Percentiles rank a stretch among this genome's conserved stretches.
Evolutionary conservation across 1,140 invertebrate species (phyloP).

Genomic region (Temnothorax longispinosus): DNA sequence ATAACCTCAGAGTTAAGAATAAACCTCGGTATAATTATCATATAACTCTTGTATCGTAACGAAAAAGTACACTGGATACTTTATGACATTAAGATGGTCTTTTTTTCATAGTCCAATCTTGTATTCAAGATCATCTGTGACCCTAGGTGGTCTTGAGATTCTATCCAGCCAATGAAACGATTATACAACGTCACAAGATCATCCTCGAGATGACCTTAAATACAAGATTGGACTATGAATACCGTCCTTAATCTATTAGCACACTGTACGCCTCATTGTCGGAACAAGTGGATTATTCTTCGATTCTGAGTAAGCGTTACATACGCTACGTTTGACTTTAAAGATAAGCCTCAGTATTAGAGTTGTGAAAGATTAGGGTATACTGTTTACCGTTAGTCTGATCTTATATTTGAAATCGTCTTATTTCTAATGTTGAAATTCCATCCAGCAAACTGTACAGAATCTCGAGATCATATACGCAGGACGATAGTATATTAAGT

Average conservation of each 20-base stretch:
- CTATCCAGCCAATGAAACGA: background rate
- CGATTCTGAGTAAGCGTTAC: slow-evolving; percentile 94
- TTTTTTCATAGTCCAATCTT: background rate
- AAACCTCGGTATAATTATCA: background rate
- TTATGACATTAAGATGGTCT: background rate
- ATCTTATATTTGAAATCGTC: background rate
- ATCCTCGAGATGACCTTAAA: background rate
- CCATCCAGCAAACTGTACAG: no score
- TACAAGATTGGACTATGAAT: background rate
- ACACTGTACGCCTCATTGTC: slow-evolving; percentile 95
- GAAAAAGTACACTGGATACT: background rate
- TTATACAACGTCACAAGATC: background rate
- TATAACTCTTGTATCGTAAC: background rate
- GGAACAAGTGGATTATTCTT: slow-evolving; percentile 97
- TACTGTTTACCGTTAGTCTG: background rate
- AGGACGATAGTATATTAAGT: background rate
- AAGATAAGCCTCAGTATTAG: background rate
- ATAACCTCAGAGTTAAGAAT: background rate
- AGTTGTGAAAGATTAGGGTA: background rate
- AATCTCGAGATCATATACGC: background rate
- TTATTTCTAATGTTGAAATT: background rate
- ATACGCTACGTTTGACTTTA: background rate
- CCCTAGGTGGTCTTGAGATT: background rate
- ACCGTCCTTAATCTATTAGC: background rate
- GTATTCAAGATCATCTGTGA: background rate